Base-by-base conservation (phyloP, 2,113 vertebrate species). In the Hipposideros armiger region DNA sequence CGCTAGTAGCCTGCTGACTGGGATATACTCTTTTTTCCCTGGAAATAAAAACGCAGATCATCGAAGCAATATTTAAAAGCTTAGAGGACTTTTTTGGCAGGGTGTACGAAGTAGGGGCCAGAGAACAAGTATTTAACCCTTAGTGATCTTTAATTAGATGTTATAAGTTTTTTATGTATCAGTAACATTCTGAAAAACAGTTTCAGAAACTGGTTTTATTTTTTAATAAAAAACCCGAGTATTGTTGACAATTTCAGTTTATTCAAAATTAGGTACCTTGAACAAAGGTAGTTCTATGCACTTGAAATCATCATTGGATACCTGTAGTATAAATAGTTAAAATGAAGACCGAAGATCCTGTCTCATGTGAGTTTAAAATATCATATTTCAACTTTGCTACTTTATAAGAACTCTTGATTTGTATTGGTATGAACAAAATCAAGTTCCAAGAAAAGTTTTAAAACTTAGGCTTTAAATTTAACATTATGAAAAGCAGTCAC, bases 31-130 rank as follows among this genome's bases (percentile, higher is more conserved):
- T 98, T 98, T 98, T 97, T 98, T 95, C 98, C 97, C 98, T 99
- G 98, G 97, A 99, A 99, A 98, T 97, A 99, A 98, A 98, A 98
- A 98, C 95, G 97, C 98, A 99, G 98, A 99, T 98, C 95, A 98
- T 99, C 98, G 99, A 99, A 99, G 99, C 99, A 99, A 99, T 99
- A 99, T 99, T 99, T 99, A 99, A 99, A 97, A 99, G 99, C 98
- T 99, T 99, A 98, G 98, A 98, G 98, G 97, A 99, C 98, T 98
- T 98, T 98, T 98, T 99, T 99, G 99, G 99, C 99, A 99, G 98
- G 96, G 97, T 97, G 98, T 99, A 98, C 97, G 94, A 98, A 98
- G 97, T 98, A 98, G 98, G 98, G 99, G 98, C 98, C 98, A 98
- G 98, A 98, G 96, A 99, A 98, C 98, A 98, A 98, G 87, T 98